Conservation (phyloP, 2,797 vertebrate genomes). For the Labeo calbasu region DNA sequence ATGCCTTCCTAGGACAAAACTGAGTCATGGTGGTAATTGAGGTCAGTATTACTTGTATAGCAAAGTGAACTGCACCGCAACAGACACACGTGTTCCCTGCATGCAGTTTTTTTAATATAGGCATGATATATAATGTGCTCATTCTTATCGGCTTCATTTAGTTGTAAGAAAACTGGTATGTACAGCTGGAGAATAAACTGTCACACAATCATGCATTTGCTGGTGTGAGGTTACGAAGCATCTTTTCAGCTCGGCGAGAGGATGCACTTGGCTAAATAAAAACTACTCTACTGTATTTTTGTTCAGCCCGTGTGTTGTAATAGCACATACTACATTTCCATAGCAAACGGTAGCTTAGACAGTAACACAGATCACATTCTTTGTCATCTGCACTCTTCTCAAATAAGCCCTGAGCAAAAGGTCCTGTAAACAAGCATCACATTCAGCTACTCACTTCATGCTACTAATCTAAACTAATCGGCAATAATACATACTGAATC, state of each 20-base stretch:
- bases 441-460: conserved; percentile 62
- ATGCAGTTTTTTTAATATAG: conserved; percentile 45
- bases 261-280: conserved; percentile 6
- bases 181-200: conserved; percentile 3
- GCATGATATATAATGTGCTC: not conserved
- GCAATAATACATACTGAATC: conserved; percentile 39
- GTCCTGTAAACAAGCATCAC: conserved; percentile 75
- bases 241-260: conserved; percentile 3
- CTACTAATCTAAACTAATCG: conserved; percentile 43
- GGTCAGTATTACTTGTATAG: not conserved
- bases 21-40: not conserved
- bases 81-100: not conserved
- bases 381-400: conserved; percentile 71
- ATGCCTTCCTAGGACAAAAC: not conserved
- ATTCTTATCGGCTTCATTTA: not conserved
- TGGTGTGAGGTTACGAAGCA: conserved; percentile 32
- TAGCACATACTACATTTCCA: conserved; percentile 35
- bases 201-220: conserved; percentile 21
- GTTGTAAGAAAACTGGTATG: conserved; percentile 6
- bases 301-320: conserved; percentile 4
- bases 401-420: conserved; percentile 78
- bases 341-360: not conserved
- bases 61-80: not conserved
- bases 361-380: conserved; percentile 66
- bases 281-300: not conserved